Percentiles rank a stretch among this genome's conserved stretches.
Conservation (phyloP, 2,888 invertebrate genomes). For the Dryococelus australis region DNA sequence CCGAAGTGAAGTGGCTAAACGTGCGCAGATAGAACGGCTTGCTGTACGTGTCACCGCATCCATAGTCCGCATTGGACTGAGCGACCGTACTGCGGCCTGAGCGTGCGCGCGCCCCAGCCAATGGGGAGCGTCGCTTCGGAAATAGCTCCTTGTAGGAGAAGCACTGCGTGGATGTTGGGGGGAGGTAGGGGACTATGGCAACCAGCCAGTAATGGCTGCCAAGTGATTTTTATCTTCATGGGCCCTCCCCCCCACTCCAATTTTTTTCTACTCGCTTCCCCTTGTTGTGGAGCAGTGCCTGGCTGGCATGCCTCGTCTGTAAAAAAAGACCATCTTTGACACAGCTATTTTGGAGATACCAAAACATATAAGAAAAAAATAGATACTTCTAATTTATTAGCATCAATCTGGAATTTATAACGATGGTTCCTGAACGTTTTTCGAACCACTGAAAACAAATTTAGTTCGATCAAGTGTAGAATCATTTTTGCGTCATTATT, state of each 20-base stretch:
- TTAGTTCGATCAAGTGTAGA: no score
- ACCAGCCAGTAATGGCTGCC: slow-evolving; percentile 42
- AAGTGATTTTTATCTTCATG: slow-evolving; percentile 32
- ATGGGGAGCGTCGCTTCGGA: slow-evolving; percentile 27
- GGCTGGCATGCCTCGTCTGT: background rate
- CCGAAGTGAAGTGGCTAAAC: background rate
- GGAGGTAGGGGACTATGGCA: background rate
- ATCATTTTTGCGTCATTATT: no score
- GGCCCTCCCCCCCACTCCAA: background rate
- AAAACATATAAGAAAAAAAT: slow-evolving; percentile 24
- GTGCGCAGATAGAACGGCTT: background rate
- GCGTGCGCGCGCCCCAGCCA: slow-evolving; percentile 39
- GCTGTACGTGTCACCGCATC: background rate
- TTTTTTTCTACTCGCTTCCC: background rate
- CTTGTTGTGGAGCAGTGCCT: slow-evolving; percentile 21
- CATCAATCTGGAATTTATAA: background rate
- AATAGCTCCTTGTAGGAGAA: slow-evolving; percentile 22
- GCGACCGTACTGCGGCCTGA: slow-evolving; percentile 12
- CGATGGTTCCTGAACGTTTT: no score
- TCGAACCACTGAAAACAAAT: no score
- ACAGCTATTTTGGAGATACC: slow-evolving; percentile 35
- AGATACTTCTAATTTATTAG: slow-evolving; percentile 29
- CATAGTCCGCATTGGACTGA: slow-evolving; percentile 37
- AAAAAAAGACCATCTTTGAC: background rate
- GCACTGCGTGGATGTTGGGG: no score